Evolutionary conservation across 2,113 vertebrate genomes (phyloP), one percentile per base, ranked within the genome.

Genomic region (Eubucco bourcierii): DNA sequence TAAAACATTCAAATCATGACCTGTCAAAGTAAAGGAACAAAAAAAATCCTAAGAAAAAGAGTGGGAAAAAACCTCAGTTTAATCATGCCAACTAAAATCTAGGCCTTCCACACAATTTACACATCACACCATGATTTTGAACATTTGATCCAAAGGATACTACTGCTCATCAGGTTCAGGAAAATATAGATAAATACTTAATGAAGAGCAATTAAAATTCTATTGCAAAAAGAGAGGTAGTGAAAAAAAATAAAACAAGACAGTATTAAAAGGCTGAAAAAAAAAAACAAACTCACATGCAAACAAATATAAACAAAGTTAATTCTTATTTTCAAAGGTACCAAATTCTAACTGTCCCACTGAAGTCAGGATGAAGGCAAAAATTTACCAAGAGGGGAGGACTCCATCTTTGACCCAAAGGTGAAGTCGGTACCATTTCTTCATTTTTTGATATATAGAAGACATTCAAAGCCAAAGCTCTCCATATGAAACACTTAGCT

Each of bases 261-360:
- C 8, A 41, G 46, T 37, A 66, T 61, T 81, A 92, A 87, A 93
- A 92, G 8, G 31, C 39, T 59, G 56, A 76, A 25, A 31, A 8
- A 28, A 53, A 4, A 50, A 8, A 28, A 53, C 4, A 50, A 68
- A 31, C 25, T 6, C 44, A 76, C 76, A 75, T 94, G 90, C 87
- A 91, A 88, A 77, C 25, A 91, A 88, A 82, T 25, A 15, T 56
- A 76, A 93, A 86, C 37, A n/a, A 81, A 77, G 60, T 81, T 67
- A 65, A 71, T 71, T 80, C 29, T 46, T 46, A 6, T 55, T 85
- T 68, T 77, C 55, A 85, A 13, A 13, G n/a, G n/a, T 47, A 47
- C 27, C 72, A 90, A 92, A 80, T 6, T 7, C 20, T 44, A 75
- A 65, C 12, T 41, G 14, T 73, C 70, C 55, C 56, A 71, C 52